These are phyloP conservation scores for Semotilus atromaculatus DNA, from an alignment of 2,797 vertebrate genomes.

Conservation along the genomic window DNA sequence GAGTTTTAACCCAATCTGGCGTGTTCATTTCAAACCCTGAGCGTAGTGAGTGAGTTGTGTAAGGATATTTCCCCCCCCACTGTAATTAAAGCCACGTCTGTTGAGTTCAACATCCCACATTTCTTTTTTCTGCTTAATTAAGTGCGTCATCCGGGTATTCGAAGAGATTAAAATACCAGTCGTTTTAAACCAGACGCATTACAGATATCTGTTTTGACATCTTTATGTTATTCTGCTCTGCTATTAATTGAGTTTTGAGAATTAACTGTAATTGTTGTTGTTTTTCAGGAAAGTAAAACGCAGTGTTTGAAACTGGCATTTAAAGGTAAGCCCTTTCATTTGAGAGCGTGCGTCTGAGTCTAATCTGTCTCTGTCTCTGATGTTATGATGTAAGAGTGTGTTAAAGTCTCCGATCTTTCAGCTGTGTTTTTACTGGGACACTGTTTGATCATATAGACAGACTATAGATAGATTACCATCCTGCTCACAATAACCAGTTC, in stretches of 20 bases:
- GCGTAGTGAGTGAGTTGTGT: not conserved
- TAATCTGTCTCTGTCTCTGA: constrained; percentile 19
- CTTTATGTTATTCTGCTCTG: not conserved
- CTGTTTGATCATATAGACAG: not conserved
- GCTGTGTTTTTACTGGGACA: constrained; percentile 56
- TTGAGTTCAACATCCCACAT: not conserved
- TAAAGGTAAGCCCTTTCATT: constrained; percentile 89
- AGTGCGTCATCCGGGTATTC: not conserved
- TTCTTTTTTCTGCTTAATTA: not conserved
- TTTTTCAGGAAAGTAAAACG: constrained; percentile 94
- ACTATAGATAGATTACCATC: not conserved
- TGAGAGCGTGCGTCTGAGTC: not conserved
- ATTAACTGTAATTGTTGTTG: constrained; percentile 56
- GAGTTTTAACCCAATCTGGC: no score
- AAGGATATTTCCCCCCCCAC: not conserved
- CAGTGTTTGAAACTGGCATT: constrained; percentile 96
- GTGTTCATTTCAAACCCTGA: no score
- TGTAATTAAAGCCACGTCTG: not conserved
- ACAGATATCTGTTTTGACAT: not conserved
- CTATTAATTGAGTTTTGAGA: not conserved
- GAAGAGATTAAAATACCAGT: not conserved
- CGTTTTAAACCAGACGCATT: no score
- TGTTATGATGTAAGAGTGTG: constrained; percentile 34
- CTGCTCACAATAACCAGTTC: not conserved
- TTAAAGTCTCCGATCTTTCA: constrained; percentile 55